phyloP scores from a whole-genome alignment of 1,140 invertebrate genomes.

The Chionoecetes opilio region DNA sequence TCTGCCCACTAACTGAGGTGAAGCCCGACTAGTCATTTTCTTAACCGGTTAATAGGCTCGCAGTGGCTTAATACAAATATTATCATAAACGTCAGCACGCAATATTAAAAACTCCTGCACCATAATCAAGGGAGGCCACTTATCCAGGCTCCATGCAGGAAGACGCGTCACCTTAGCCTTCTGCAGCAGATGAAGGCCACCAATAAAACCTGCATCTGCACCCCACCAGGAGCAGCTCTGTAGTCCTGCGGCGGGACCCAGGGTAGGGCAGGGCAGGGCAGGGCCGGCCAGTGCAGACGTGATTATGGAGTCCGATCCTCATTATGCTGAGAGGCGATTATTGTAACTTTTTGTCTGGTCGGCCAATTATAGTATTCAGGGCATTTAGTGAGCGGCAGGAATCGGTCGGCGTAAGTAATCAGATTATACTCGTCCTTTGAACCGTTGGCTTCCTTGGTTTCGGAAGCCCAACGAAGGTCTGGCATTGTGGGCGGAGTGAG shows the following conservation, averaged over 20 bases:
- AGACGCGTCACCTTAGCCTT: neutral
- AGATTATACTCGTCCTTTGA: neutral
- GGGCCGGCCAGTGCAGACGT: neutral
- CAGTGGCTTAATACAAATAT: no score
- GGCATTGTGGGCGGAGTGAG: no score
- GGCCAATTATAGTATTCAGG: constrained; percentile 3
- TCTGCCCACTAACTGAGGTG: no score
- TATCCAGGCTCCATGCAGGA: neutral
- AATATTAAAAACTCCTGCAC: neutral
- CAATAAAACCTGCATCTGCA: neutral
- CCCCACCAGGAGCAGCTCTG: neutral
- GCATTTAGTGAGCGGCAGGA: neutral
- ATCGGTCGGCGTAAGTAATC: neutral
- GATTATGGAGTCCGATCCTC: neutral
- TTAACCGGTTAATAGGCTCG: no score
- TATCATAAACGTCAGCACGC: no score
- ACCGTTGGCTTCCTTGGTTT: neutral
- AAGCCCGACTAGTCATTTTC: no score
- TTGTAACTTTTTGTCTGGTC: neutral
- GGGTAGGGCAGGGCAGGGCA: no score
- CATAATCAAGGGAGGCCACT: neutral
- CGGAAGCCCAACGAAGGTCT: neutral
- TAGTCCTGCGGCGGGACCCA: neutral
- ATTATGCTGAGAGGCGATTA: constrained; percentile 29
- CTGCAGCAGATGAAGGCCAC: neutral